Base-by-base conservation (phyloP, 2,113 vertebrate genomes). In the Oophaga pumilio region DNA sequence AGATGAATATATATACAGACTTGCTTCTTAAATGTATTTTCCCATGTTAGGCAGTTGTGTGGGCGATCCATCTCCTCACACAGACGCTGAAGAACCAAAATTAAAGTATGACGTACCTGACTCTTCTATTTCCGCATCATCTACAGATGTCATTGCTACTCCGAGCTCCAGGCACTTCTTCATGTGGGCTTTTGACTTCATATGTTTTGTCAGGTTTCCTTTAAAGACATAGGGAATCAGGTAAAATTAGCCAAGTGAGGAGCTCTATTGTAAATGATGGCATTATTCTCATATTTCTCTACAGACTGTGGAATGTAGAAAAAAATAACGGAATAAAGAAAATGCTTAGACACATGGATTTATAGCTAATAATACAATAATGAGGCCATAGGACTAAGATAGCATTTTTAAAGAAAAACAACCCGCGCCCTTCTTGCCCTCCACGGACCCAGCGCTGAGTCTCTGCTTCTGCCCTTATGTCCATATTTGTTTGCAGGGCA, bases 111-210 rank as follows among this genome's bases (percentile, higher is more conserved):
- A 92, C 92, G 91, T 94, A 99, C 98, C 98, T 94, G 96, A 93
- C 94, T 99, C 97, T 62, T 99, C 97, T 0, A 94, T 92, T 93
- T 99, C 98, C 0, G 93, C 91, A 87, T 97, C 98, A 89, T 99
- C 97, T 64, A 98, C 96, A 0, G 97, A 98, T 76, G 97, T 97
- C 95, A 98, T 97, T 12, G 98, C 98, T 91, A 99, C 97, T 57
- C 98, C 98, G 85, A 99, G 92, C 93, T 99, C 98, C 92, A 99
- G 93, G 93, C 98, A 99, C 94, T 99, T 99, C 91, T 99, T 99
- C 96, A 98, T 98, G 90, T 99, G 98, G 91, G 98, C 98, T 94
- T 99, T 99, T 22, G 98, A 99, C 93, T 99, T 99, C 98, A 99
- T 99, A 95, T 99, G 98, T 93, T 99, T 99, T 5, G 98, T 99